Base-by-base conservation (phyloP, 2,888 invertebrate genomes). In the Alcis repandata region DNA sequence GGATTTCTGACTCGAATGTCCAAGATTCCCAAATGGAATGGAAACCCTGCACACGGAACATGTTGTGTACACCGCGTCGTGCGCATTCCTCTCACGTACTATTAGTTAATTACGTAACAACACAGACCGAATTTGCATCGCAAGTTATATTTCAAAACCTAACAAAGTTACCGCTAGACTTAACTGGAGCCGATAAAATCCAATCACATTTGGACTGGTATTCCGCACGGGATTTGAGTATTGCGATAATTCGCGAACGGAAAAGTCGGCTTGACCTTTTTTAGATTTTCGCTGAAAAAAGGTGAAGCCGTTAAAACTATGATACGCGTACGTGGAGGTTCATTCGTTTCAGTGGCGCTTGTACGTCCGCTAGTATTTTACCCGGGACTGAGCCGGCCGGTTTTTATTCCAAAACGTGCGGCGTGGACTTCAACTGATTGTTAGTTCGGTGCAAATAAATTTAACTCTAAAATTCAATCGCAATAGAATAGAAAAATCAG, bases 41-140 rank as follows among this genome's bases (percentile, higher is more conserved):
- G 46, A 0, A 11, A 53, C 48, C 58, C 53, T 36, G 19, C 15
- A 38, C 17, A 38, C 22, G 49, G 7, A 33, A 48, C 13, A 36
- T 20, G 43, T 49, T 46, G 13, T 27, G 43, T 22, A 48, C 45
- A 48, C 57, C 9, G 17, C n/a, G 59, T 53, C 43, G 60, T 53
- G 43, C 36, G 61, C 51, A 63, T 65, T 60, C 63, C 40, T 33
- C 49, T 61, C 62, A 56, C 63, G 65, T 69, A 41, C 38, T 9
- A 64, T 68, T 64, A 62, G 56, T 63, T 59, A 64, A 69, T 71
- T 64, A 69, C 62, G 63, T 56, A 67, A 68, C 62, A 67, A 64
- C 61, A 65, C n/a, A 58, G 32, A 41, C 64, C 11, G n/a, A 32
- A 41, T 64, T 54, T 51, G 49, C 54, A 64, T 51, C 22, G 1